Conservation (phyloP, 2,113 vertebrate genomes). For the Gnathonemus echidnorhynchus region DNA sequence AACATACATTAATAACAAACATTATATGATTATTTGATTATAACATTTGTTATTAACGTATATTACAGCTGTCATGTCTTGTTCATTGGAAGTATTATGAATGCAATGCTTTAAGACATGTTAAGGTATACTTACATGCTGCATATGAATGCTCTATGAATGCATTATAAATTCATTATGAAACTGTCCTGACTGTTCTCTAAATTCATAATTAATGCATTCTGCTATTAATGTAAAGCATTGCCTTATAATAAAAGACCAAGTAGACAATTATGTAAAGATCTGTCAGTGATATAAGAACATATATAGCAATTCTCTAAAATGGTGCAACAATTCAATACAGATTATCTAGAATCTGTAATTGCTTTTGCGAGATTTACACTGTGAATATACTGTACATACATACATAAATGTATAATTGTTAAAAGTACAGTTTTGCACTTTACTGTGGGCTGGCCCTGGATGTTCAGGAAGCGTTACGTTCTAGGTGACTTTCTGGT, state of each 20-base stretch:
- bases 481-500: not conserved
- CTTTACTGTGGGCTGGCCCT: not conserved
- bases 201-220: not conserved
- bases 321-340: not conserved
- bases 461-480: not conserved
- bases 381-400: not conserved
- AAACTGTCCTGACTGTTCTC: not conserved
- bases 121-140: not conserved
- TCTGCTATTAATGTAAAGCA: not conserved
- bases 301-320: not conserved
- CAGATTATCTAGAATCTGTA: not conserved
- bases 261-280: not conserved
- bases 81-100: not conserved
- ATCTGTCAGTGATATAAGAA: not conserved
- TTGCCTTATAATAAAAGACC: not conserved
- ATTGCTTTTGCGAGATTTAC: not conserved
- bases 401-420: not conserved
- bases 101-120: not conserved
- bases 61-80: not conserved
- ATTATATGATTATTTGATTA: not conserved
- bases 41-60: not conserved
- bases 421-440: not conserved
- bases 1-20: not conserved
- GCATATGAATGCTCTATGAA: not conserved
- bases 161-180: not conserved